Base-by-base conservation (phyloP, 2,888 invertebrate species). In the Octodonta nipae region DNA sequence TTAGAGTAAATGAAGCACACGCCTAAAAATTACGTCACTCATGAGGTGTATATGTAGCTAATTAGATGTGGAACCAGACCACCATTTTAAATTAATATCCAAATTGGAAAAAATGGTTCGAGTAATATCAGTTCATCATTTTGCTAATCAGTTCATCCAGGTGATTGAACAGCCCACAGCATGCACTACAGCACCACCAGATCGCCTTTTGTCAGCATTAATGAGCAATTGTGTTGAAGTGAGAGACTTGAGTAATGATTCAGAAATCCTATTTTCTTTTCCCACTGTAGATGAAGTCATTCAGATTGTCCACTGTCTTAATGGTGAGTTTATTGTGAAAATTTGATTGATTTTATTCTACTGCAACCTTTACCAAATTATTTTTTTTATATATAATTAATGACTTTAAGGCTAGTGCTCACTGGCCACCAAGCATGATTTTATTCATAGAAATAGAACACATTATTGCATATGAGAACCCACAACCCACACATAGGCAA, bases 231-330 rank as follows among this genome's bases (percentile, higher is more conserved):
- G 70, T 26, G 64, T 73, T 2, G 71, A 73, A 55, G 73, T 76
- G 1, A 63, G 71, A 45, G 70, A 72, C 45, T 50, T 75, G 28
- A 55, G 56, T 26, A 51, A 55, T 37, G 58, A 61, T 29, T 56
- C 55, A 0, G 60, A 61, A 28, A 54, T 71, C 4, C 49, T 66
- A n/a, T 72, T 75, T 43, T 67, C 71, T 1, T 75, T 83, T 51
- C 76, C 80, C 1, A 81, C 82, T 0, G 79, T 82, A 1, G 81
- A 81, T 43, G 70, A 75, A 46, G 78, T 78, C 4, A 65, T 70
- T 28, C 71, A 74, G 50, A 65, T 83, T 29, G 59, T 72, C 1
- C 77, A 79, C 49, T 80, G 79, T 46, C 55, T 67, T 32, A 68
- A 73, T 48, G 82, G 81, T 69, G 58, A 54, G 48, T 43, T 2